phyloP scores from a whole-genome alignment of 2,113 vertebrate genomes.

The Calidris pugnax region DNA sequence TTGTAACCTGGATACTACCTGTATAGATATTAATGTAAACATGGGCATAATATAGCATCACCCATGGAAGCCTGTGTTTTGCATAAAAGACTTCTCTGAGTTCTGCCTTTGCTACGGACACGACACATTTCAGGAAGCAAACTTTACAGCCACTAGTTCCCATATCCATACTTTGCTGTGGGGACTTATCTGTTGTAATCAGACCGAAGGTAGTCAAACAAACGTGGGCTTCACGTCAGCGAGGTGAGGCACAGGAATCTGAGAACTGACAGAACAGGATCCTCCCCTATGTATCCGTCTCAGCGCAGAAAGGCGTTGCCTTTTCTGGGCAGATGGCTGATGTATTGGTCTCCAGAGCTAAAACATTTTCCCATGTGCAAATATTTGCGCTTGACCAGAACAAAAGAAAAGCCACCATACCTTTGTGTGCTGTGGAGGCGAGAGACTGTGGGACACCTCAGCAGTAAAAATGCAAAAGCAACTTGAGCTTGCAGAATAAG shows the following conservation, averaged over 20 bases:
- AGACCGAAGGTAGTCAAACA: slow-evolving; percentile 66
- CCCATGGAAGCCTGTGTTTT: background rate
- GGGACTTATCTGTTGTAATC: slow-evolving; percentile 58
- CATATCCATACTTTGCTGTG: background rate
- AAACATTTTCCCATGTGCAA: slow-evolving; percentile 71
- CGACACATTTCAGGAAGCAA: background rate
- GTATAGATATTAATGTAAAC: background rate
- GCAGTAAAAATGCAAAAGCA: slow-evolving; percentile 35
- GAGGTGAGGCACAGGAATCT: slow-evolving; percentile 27
- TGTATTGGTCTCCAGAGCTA: slow-evolving; percentile 51
- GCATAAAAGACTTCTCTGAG: background rate
- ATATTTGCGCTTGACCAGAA: slow-evolving; percentile 77
- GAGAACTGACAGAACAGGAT: slow-evolving; percentile 73
- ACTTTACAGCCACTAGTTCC: slow-evolving; percentile 1
- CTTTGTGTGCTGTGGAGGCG: slow-evolving; percentile 52
- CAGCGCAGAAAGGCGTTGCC: slow-evolving; percentile 65
- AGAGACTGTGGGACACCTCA: slow-evolving; percentile 76
- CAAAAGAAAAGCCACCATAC: slow-evolving; percentile 58
- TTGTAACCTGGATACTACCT: background rate
- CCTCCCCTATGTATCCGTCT: slow-evolving; percentile 69
- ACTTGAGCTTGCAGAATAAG: background rate
- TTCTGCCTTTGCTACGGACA: background rate
- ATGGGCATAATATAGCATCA: rapidly evolving
- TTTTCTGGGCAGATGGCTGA: slow-evolving; percentile 74
- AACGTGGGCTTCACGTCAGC: slow-evolving; percentile 28